Percentiles rank a stretch among this genome's conserved stretches.
Evolutionary conservation across 2,888 invertebrate species (phyloP).

Genomic region (Clunio marinus): DNA sequence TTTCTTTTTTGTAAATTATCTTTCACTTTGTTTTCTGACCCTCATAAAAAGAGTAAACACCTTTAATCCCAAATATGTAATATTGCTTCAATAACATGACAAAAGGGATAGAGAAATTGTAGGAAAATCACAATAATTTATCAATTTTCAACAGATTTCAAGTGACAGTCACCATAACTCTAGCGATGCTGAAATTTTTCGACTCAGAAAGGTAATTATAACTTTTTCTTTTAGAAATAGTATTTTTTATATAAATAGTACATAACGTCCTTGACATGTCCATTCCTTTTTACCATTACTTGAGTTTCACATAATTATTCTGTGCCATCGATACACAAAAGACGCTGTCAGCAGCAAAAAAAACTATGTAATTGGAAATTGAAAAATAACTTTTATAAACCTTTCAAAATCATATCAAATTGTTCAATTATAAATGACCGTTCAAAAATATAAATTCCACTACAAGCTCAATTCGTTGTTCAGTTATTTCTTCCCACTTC

Average conservation of each 20-base stretch:
- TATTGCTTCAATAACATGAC: too few relatives aligned
- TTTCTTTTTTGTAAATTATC: background rate
- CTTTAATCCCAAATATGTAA: too few relatives aligned
- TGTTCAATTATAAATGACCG: slow-evolving; percentile 7
- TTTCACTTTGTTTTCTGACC: slow-evolving; percentile 9
- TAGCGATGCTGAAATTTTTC: slow-evolving; percentile 33
- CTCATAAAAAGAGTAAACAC: slow-evolving; percentile 7
- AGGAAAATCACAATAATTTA: background rate
- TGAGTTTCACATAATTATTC: background rate
- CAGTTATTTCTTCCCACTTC: slow-evolving; percentile 11
- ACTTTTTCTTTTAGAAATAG: too few relatives aligned
- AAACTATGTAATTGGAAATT: too few relatives aligned
- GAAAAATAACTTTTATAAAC: background rate
- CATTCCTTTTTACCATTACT: background rate
- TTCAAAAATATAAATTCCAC: background rate
- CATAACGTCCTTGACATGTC: slow-evolving; percentile 21
- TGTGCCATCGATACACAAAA: slow-evolving; percentile 4
- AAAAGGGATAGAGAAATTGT: too few relatives aligned
- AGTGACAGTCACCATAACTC: slow-evolving; percentile 6
- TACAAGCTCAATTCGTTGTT: background rate
- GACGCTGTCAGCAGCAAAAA: background rate
- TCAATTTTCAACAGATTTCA: slow-evolving; percentile 11
- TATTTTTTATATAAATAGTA: too few relatives aligned
- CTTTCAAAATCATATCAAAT: background rate
- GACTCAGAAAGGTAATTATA: slow-evolving; percentile 37